phyloP scores from a whole-genome alignment of 2,888 invertebrate species.

The Neoaliturus tenellus region DNA sequence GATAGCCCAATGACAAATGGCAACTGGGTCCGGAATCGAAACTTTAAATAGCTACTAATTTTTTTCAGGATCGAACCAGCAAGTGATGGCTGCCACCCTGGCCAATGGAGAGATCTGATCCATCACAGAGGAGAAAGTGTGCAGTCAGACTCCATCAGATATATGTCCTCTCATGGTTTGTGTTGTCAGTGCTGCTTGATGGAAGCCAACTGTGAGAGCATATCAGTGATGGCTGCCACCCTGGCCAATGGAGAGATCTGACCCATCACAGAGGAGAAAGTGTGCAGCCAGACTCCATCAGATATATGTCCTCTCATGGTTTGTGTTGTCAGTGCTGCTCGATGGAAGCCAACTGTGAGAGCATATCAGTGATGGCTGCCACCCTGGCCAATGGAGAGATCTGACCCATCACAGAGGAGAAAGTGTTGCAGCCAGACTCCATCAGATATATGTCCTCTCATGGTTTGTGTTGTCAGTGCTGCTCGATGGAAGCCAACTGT shows the following conservation, averaged over 20 bases:
- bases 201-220: constrained; percentile 95
- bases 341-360: constrained; percentile 96
- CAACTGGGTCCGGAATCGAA: no score
- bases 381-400: constrained; percentile 99
- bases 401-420: constrained; percentile 97
- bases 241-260: constrained; percentile 99
- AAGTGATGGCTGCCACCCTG: constrained; percentile 96
- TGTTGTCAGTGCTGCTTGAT: constrained; percentile 90
- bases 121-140: constrained; percentile 95
- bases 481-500: constrained; percentile 96
- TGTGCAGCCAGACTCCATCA: constrained; percentile 93
- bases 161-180: no score
- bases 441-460: constrained; percentile 95
- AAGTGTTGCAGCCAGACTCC: constrained; percentile 92
- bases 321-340: constrained; percentile 91
- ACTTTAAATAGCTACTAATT: no score
- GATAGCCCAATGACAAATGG: no score
- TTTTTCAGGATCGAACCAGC: no score
- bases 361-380: constrained; percentile 95
- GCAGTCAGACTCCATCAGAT: no score
- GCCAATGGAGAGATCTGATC: constrained; percentile 99
- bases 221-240: constrained; percentile 96
- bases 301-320: constrained; percentile 95
- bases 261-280: constrained; percentile 96
- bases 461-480: constrained; percentile 87